A percentile compares a stretch with the other conserved stretches of the same genome.
phyloP scores from a whole-genome alignment of 1,140 invertebrate genomes.

The Lucilia cuprina region DNA sequence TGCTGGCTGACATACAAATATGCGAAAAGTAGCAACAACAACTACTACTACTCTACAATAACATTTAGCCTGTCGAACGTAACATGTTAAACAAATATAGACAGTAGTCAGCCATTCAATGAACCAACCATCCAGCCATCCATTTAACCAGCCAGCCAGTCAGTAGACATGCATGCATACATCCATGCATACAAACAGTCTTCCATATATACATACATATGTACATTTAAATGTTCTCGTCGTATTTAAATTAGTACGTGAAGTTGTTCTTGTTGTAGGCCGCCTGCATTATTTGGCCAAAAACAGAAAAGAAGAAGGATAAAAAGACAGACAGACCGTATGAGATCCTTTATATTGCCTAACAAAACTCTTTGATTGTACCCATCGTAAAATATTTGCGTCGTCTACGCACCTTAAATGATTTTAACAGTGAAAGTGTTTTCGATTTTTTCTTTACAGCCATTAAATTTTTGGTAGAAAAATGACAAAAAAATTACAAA shows the following conservation, averaged over 20 bases:
- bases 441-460: not conserved
- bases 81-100: slow-evolving; percentile 15
- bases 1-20: not conserved
- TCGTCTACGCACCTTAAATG: not conserved
- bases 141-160: not conserved
- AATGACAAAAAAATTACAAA: not conserved
- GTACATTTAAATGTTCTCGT: not conserved
- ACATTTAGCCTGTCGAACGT: slow-evolving; percentile 1
- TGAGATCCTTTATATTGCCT: not conserved
- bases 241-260: slow-evolving; percentile 1
- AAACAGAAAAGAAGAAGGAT: not conserved
- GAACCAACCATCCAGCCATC: not conserved
- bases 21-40: not conserved
- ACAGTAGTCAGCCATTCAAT: not conserved
- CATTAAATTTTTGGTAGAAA: not conserved
- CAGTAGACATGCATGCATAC: not conserved
- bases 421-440: not conserved
- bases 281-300: not conserved
- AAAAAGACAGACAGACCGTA: not conserved
- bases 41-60: not conserved
- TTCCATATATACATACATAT: not conserved
- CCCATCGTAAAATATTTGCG: not conserved
- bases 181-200: not conserved
- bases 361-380: not conserved
- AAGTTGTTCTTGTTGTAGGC: not conserved